Base-by-base conservation (phyloP, 2,797 vertebrate genomes). In the Sternarchorhynchus goeldii region DNA sequence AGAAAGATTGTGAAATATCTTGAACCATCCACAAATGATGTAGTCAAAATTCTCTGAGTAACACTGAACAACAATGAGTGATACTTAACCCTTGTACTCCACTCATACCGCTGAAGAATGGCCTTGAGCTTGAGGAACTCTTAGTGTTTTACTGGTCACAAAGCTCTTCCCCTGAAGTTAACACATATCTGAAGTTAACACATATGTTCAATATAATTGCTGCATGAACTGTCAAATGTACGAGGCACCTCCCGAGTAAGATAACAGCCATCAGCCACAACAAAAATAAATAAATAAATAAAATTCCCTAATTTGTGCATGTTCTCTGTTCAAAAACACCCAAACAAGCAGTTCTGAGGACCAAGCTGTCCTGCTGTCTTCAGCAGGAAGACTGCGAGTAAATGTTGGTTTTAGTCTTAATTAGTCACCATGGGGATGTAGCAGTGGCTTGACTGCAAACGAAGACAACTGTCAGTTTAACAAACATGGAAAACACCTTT, bases 351-450 rank as follows among this genome's bases (percentile, higher is more conserved):
- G 41, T 68, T 64, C 36, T 57, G 62, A 56, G 67, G 69, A 34
- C 75, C 65, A 57, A 63, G 71, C 83, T 81, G 83, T 82, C 73
- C 74, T 25, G 64, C 58, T 50, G 59, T 76, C 80, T 82, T 67
- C 80, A 78, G 76, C 71, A 78, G 58, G 67, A 81, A 72, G 68
- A 76, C 82, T 73, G 68, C 5, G 36, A 75, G 79, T 62, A 80
- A 83, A 79, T 73, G 78, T 78, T 78, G 65, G 72, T 75, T 80
- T 65, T 78, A 71, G 76, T 73, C 75, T 83, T 83, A 39, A 80
- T 78, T 79, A 67, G 77, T 72, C 74, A 53, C 76, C 69, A 73
- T 80, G 76, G 34, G 81, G 73, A 83, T 80, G 77, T 63, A 56
- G 79, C 34, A 6, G 53, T 64, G 68, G 55, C 57, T 77, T 58